Base-by-base conservation (phyloP, 2,888 invertebrate genomes). In the Drosophila subquinaria region DNA sequence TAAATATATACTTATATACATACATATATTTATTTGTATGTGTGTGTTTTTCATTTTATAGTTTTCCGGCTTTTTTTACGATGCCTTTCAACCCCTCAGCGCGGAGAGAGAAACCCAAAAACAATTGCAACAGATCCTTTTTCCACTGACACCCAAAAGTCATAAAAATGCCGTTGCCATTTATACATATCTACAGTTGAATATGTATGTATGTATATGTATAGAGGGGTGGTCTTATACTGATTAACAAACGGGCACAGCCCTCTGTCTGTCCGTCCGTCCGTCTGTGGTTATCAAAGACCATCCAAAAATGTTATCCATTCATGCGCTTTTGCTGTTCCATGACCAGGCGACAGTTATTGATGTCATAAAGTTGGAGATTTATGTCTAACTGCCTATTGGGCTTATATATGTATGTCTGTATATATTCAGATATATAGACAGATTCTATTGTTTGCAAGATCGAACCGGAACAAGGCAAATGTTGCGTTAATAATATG, bases 321-420 rank as follows among this genome's bases (percentile, higher is more conserved):
- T 59, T 17, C 63, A 10, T 8, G 55, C 70, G 78, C 81, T 81
- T 77, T 83, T 73, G 27, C 73, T 62, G 73, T 84, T 70, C 71
- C 53, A 52, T 69, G 73, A 53, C 50, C 68, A 72, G 71, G 78
- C 90, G 86, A 87, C 86, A 87, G 86, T 87, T 87, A 87, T 87
- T 87, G 86, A 86, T 87, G 86, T 90, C 90, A 87, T 87, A 87
- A 87, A 87, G 84, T 90, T 88, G 84, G 67, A 90, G 87, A 87
- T 87, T 87, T 87, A 87, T 90, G 86, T 59, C 68, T 52, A 64
- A 66, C 75, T 47, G 71, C 51, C 75, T 59, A 64, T 86, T 59
- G 71, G 77, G 63, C 57, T 71, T 86, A 90, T 57, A 67, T 60
- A 62, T 61, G 61, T 55, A 62, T 51, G 62, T 62, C 55, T 73